A percentile compares a stretch with the other conserved stretches of the same genome.
These are phyloP conservation scores for Caenorhabditis becei DNA, from an alignment of 2,888 invertebrate species.

Conservation along the genomic window DNA sequence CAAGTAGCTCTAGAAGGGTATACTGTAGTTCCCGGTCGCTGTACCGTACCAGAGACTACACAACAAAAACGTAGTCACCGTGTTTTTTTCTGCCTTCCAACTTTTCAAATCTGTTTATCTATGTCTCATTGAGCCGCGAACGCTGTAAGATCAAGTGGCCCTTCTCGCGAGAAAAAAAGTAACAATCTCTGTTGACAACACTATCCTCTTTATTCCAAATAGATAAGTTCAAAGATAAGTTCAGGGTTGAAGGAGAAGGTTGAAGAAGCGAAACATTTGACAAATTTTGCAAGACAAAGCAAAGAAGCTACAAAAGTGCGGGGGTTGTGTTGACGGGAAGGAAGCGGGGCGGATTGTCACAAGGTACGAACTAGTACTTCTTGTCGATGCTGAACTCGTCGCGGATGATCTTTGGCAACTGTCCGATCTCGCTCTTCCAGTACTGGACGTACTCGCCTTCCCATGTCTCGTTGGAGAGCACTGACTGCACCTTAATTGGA, in stretches of 20 bases:
- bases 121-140: constrained; percentile 33
- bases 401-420: constrained; percentile 56
- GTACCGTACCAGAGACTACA: too few relatives aligned
- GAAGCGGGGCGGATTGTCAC: constrained; percentile 6
- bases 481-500: constrained; percentile 60
- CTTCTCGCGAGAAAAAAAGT: constrained; percentile 21
- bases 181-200: constrained; percentile 46
- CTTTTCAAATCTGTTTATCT: constrained; percentile 2
- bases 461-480: constrained; percentile 40
- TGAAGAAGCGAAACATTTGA: constrained; percentile 1
- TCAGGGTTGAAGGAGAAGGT: constrained; percentile 22
- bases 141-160: constrained; percentile 49
- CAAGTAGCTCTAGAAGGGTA: too few relatives aligned
- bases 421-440: constrained; percentile 54
- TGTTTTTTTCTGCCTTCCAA: background rate
- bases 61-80: background rate
- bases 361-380: constrained; percentile 29
- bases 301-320: constrained; percentile 46
- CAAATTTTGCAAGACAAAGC: constrained; percentile 25
- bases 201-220: constrained; percentile 39
- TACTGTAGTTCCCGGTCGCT: too few relatives aligned
- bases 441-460: constrained; percentile 61
- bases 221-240: constrained; percentile 47
- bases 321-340: constrained; percentile 12
- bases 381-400: constrained; percentile 64